phyloP scores from a whole-genome alignment of 2,888 invertebrate genomes.

The Macaria liturata region DNA sequence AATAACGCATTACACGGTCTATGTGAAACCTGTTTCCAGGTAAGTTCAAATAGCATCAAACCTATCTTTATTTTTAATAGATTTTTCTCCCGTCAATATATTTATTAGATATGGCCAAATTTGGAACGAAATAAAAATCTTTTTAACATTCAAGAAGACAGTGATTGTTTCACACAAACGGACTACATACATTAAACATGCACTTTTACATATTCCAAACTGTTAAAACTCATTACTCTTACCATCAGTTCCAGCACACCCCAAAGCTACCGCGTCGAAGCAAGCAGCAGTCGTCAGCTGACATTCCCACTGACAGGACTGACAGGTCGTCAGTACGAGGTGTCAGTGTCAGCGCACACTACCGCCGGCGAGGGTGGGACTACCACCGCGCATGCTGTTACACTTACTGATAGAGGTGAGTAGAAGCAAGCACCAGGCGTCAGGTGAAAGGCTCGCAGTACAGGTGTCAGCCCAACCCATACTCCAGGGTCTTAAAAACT shows the following conservation, averaged over 20 bases:
- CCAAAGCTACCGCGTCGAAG: slow-evolving; percentile 64
- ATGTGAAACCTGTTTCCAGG: slow-evolving; percentile 82
- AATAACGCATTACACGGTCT: slow-evolving; percentile 91
- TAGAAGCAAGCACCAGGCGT: too few relatives aligned
- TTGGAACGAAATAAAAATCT: too few relatives aligned
- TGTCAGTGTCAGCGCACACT: slow-evolving; percentile 85
- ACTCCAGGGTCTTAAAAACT: too few relatives aligned
- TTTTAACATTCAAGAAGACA: too few relatives aligned
- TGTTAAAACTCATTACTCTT: slow-evolving; percentile 18
- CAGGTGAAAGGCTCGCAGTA: too few relatives aligned
- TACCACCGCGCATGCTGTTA: slow-evolving; percentile 18
- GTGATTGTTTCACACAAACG: too few relatives aligned
- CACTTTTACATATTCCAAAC: too few relatives aligned
- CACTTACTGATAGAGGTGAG: slow-evolving; percentile 57
- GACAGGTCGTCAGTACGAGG: slow-evolving; percentile 81
- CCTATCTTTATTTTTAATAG: too few relatives aligned
- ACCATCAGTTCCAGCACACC: slow-evolving; percentile 66
- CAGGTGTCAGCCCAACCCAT: too few relatives aligned
- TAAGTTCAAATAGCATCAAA: slow-evolving; percentile 41
- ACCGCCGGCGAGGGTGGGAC: slow-evolving; percentile 81
- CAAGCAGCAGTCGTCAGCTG: slow-evolving; percentile 56
- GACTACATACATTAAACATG: too few relatives aligned
- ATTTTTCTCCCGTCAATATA: too few relatives aligned
- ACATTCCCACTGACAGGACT: slow-evolving; percentile 72
- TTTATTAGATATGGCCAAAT: too few relatives aligned